Conservation (phyloP, 2,888 invertebrate genomes). For the Clunio marinus region DNA sequence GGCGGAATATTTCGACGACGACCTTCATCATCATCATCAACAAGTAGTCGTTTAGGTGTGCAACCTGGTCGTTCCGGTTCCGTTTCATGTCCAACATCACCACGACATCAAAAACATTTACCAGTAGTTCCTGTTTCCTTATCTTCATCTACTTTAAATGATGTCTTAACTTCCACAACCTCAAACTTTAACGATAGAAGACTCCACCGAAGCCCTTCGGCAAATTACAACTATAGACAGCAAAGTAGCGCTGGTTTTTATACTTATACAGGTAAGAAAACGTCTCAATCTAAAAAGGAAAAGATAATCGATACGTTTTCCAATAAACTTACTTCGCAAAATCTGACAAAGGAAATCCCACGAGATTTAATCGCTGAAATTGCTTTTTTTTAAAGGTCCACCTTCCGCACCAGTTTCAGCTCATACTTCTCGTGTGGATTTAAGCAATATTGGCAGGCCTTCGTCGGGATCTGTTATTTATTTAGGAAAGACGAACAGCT, state of each 20-base stretch:
- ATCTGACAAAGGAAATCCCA: neutral
- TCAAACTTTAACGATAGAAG: conserved; percentile 38
- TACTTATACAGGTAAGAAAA: neutral
- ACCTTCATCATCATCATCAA: conserved; percentile 23
- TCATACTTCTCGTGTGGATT: conserved; percentile 66
- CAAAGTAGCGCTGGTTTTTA: neutral
- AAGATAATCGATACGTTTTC: too few relatives aligned
- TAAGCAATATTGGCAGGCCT: conserved; percentile 56
- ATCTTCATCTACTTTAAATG: conserved; percentile 46
- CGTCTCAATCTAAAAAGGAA: neutral
- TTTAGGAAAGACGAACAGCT: conserved; percentile 49
- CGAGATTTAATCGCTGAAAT: neutral
- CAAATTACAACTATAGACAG: conserved; percentile 40
- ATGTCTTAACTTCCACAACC: conserved; percentile 43
- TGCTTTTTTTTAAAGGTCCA: conserved; percentile 54
- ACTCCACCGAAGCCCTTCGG: conserved; percentile 41
- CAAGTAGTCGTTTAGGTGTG: conserved; percentile 14
- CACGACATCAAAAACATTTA: conserved; percentile 46
- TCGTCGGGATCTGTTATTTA: conserved; percentile 57
- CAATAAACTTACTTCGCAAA: neutral
- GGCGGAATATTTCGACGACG: conserved; percentile 22
- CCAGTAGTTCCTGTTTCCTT: conserved; percentile 45
- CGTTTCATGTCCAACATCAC: conserved; percentile 50
- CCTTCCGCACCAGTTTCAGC: conserved; percentile 63
- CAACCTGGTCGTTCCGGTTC: neutral